Conservation (phyloP, 2,888 invertebrate genomes). For the Halictus ligatus region DNA sequence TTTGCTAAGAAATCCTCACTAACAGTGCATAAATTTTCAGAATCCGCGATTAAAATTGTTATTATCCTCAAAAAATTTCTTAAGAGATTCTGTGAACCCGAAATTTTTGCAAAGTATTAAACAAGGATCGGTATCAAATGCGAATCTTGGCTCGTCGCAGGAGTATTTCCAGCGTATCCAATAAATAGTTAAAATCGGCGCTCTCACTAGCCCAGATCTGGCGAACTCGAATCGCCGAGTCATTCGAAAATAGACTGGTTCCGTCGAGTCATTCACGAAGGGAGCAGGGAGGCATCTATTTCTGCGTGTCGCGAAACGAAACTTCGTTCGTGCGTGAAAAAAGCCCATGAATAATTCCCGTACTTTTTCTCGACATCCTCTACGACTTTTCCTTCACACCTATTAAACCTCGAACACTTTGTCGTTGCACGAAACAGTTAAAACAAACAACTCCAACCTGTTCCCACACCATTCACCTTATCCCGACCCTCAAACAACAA, state of each 20-base stretch:
- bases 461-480: background rate
- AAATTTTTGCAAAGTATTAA: background rate
- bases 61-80: background rate
- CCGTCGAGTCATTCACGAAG: slow-evolving; percentile 73
- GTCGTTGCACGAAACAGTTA: background rate
- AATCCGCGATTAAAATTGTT: background rate
- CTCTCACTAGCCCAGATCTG: slow-evolving; percentile 55
- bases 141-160: background rate
- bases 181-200: slow-evolving; percentile 58
- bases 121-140: background rate
- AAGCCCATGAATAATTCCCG: background rate
- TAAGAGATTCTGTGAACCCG: background rate
- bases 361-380: background rate
- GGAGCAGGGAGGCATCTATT: slow-evolving; percentile 60
- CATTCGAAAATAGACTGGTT: slow-evolving; percentile 75
- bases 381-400: background rate
- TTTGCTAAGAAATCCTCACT: no score
- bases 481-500: background rate
- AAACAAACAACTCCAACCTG: background rate
- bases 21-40: no score
- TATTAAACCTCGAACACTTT: background rate
- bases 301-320: slow-evolving; percentile 49
- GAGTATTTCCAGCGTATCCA: background rate
- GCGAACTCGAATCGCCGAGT: slow-evolving; percentile 67
- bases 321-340: background rate